phyloP scores from a whole-genome alignment of 2,113 vertebrate genomes.

The Tylochromis polylepis region DNA sequence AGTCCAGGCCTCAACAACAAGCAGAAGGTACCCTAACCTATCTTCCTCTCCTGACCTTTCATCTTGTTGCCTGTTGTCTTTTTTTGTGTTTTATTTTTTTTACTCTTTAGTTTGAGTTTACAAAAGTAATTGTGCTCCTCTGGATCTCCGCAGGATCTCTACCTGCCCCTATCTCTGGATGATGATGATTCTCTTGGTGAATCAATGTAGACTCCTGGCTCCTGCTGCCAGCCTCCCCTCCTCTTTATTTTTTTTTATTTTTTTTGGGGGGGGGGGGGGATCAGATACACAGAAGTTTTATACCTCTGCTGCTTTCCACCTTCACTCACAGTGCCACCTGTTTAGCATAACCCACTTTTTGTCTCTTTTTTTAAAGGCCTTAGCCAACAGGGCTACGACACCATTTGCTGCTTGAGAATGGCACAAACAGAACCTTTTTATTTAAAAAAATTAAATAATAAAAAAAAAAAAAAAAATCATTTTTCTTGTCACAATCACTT shows the following conservation, averaged over 20 bases:
- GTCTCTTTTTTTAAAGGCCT: constrained; percentile 45
- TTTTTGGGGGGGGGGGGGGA: too few species aligned
- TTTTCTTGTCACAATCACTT: not conserved
- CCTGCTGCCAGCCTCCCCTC: constrained; percentile 14
- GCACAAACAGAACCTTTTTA: constrained; percentile 5
- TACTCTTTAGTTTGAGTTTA: not conserved
- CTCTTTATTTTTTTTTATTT: not conserved
- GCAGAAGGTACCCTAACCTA: constrained; percentile 87
- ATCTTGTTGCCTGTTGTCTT: not conserved
- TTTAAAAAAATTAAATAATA: too few species aligned
- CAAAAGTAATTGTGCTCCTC: not conserved
- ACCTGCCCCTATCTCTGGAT: constrained; percentile 95
- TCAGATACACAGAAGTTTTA: constrained; percentile 50
- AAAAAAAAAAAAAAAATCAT: not conserved
- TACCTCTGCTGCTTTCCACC: constrained; percentile 50
- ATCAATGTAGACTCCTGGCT: constrained; percentile 83
- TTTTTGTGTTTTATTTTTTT: not conserved
- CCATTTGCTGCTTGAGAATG: constrained; percentile 72
- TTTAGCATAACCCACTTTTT: constrained; percentile 33
- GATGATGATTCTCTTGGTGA: constrained; percentile 94
- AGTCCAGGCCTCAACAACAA: constrained; percentile 93
- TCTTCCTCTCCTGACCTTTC: not conserved
- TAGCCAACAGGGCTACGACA: constrained; percentile 36
- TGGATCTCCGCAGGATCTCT: constrained; percentile 83
- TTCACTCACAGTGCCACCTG: constrained; percentile 55